Percentiles rank a stretch among this genome's conserved stretches.
phyloP scores from a whole-genome alignment of 2,113 vertebrate genomes.

The Saimiri boliviensis region DNA sequence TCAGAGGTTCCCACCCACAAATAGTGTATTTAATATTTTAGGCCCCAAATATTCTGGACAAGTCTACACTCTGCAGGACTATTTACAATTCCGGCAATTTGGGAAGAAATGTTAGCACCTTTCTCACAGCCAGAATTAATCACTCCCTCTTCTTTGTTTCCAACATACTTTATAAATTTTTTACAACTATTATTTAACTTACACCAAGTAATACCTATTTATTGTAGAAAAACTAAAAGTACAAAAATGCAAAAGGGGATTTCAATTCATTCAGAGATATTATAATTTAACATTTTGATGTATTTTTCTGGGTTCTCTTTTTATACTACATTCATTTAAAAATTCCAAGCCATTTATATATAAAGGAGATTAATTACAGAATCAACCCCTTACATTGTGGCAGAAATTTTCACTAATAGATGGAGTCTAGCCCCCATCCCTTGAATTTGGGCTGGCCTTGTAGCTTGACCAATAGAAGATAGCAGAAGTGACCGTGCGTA shows the following conservation, averaged over 20 bases:
- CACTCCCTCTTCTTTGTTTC: not conserved
- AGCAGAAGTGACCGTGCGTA: not conserved
- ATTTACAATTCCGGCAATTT: conserved; percentile 1
- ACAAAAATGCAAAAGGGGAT: not conserved
- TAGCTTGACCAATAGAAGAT: not conserved
- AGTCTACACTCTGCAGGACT: not conserved
- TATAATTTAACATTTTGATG: not conserved
- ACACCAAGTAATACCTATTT: not conserved
- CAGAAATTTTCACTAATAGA: not conserved
- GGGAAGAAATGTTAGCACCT: not conserved
- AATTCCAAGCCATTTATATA: not conserved
- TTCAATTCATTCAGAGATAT: not conserved
- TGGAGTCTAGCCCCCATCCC: not conserved
- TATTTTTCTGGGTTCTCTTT: conserved; percentile 23
- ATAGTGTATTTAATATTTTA: not conserved
- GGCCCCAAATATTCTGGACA: not conserved
- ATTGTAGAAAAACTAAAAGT: not conserved
- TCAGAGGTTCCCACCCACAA: not conserved
- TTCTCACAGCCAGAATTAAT: not conserved
- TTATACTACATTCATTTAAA: not conserved
- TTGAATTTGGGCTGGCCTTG: not conserved
- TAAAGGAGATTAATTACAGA: not conserved
- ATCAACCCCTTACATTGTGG: not conserved
- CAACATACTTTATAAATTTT: not conserved
- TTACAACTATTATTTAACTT: conserved; percentile 30